Percentiles rank a stretch among this genome's conserved stretches.
Conservation (phyloP, 2,113 vertebrate species). For the Origma solitaria region DNA sequence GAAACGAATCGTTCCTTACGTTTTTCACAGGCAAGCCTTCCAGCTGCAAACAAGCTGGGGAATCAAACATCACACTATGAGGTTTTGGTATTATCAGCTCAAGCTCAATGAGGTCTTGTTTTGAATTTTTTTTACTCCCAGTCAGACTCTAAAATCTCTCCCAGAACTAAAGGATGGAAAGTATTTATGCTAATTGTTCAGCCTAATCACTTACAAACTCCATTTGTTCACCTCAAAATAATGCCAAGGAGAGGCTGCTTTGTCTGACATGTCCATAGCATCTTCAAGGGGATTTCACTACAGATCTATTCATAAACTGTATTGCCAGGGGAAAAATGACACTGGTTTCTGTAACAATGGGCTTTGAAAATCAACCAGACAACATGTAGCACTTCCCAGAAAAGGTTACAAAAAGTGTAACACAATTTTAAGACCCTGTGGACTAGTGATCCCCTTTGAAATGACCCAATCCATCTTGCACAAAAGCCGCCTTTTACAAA, state of each 20-base stretch:
- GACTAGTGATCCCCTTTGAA: background rate
- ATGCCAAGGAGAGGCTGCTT: background rate
- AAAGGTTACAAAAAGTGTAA: background rate
- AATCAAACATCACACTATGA: background rate
- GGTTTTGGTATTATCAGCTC: background rate
- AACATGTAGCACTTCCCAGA: background rate
- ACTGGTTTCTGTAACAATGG: background rate
- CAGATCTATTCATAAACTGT: background rate
- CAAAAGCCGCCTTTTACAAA: background rate
- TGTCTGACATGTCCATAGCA: background rate
- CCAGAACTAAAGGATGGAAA: background rate
- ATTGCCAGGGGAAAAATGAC: background rate
- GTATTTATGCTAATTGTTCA: background rate
- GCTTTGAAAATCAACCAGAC: background rate
- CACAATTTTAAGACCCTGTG: background rate
- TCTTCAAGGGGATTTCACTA: background rate
- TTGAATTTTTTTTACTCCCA: background rate
- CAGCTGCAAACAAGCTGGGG: background rate
- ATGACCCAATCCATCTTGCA: background rate
- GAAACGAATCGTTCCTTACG: background rate
- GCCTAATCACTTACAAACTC: background rate
- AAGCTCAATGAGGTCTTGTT: background rate
- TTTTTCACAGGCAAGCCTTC: background rate
- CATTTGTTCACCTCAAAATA: background rate
- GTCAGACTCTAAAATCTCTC: background rate